Evolutionary conservation across 2,888 invertebrate genomes (phyloP).

Genomic region (Thereva unica): DNA sequence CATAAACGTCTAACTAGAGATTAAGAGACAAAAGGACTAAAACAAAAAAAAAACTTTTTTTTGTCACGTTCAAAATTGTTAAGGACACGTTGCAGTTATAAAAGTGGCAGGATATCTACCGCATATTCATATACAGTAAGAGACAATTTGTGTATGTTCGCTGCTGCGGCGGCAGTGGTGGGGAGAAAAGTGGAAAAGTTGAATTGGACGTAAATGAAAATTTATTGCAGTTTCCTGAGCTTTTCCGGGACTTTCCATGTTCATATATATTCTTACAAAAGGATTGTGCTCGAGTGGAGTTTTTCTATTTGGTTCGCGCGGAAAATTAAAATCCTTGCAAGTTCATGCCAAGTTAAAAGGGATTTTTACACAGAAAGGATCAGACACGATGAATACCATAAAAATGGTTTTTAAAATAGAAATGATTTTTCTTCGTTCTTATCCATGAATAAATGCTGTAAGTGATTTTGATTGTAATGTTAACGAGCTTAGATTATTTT

Average conservation of each 20-base stretch:
- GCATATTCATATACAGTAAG: conserved; percentile 8
- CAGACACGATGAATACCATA: too few species aligned
- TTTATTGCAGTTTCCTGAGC: conserved; percentile 46
- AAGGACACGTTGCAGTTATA: conserved; percentile 29
- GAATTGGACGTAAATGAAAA: conserved; percentile 49
- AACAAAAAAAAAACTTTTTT: neutral
- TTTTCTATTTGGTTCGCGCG: conserved; percentile 28
- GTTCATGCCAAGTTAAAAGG: conserved; percentile 9
- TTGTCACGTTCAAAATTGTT: conserved; percentile 31
- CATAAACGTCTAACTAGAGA: too few species aligned
- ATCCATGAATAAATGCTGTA: too few species aligned
- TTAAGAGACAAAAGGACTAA: too few species aligned
- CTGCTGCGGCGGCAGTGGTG: too few species aligned
- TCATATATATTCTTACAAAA: conserved; percentile 23
- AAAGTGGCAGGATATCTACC: conserved; percentile 10
- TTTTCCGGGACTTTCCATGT: conserved; percentile 34
- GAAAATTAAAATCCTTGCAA: conserved; percentile 30
- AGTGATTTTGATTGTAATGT: too few species aligned
- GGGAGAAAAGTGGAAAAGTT: conserved; percentile 45
- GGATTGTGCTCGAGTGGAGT: conserved; percentile 8
- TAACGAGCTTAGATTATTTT: too few species aligned
- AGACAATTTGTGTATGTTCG: conserved; percentile 11
- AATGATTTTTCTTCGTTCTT: too few species aligned
- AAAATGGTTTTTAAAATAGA: too few species aligned
- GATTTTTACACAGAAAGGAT: too few species aligned